These are phyloP conservation scores for Phocides pigmalion DNA, from an alignment of 1,140 invertebrate genomes.

Conservation along the genomic window DNA sequence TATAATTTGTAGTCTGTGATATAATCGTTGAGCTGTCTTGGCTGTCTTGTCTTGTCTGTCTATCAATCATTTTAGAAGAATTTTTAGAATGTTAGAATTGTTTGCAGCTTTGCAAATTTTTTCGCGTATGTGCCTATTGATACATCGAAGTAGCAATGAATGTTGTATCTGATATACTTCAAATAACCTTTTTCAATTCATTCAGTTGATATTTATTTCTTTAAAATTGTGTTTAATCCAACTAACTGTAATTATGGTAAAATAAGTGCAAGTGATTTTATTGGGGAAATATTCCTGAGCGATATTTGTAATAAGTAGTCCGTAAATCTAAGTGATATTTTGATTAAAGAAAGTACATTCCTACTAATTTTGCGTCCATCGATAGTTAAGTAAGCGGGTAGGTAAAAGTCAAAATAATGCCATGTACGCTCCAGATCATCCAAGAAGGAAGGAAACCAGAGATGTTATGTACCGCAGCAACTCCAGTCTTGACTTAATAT, in stretches of 20 bases:
- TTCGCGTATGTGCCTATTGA: constrained; percentile 19
- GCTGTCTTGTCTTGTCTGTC: constrained; percentile 1
- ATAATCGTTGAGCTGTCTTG: too few relatives aligned
- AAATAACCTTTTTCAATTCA: neutral
- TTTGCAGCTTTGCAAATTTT: constrained; percentile 22
- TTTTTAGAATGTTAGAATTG: constrained; percentile 12
- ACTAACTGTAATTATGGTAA: constrained; percentile 28
- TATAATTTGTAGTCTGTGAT: too few relatives aligned
- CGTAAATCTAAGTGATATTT: neutral
- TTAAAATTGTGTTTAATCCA: neutral
- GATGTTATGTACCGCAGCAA: constrained; percentile 85
- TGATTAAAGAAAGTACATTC: neutral
- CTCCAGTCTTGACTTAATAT: constrained; percentile 85
- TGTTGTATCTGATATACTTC: neutral
- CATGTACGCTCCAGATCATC: constrained; percentile 78
- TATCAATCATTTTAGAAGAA: neutral
- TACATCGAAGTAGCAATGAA: constrained; percentile 4
- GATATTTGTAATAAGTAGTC: neutral
- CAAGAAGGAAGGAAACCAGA: constrained; percentile 73
- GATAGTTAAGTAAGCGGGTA: constrained; percentile 3
- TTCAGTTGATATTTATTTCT: constrained; percentile 4
- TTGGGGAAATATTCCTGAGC: neutral
- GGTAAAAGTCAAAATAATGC: constrained; percentile 70
- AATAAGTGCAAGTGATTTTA: constrained; percentile 22
- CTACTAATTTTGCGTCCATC: constrained; percentile 10